Conservation (phyloP, 2,888 invertebrate species). For the Euplexia lucipara region DNA sequence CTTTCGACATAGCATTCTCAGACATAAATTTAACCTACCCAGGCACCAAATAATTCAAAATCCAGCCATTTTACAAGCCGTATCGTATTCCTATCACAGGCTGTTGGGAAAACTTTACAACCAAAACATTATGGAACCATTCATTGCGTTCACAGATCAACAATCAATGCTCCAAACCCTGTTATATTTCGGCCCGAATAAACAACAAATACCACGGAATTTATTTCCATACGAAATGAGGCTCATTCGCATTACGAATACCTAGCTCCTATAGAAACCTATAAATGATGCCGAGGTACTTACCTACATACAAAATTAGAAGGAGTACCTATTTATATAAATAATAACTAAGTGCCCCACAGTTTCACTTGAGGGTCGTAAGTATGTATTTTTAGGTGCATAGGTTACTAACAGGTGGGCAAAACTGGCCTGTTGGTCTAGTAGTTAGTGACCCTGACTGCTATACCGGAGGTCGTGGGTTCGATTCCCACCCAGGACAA, state of each 20-base stretch:
- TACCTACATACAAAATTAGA: too few relatives aligned
- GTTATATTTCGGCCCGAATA: constrained; percentile 39
- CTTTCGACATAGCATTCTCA: neutral
- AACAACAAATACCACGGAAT: constrained; percentile 57
- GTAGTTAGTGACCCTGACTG: too few relatives aligned
- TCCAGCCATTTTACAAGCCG: constrained; percentile 8
- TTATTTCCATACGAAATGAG: constrained; percentile 54
- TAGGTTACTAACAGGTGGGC: too few relatives aligned
- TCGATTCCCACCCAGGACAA: too few relatives aligned
- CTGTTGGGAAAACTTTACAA: constrained; percentile 45
- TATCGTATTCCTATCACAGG: constrained; percentile 15
- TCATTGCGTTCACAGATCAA: constrained; percentile 61
- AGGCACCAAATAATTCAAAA: constrained; percentile 24
- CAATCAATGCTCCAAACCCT: constrained; percentile 38
- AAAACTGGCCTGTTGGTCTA: too few relatives aligned
- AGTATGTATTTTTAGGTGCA: too few relatives aligned
- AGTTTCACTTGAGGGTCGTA: too few relatives aligned
- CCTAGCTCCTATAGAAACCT: neutral
- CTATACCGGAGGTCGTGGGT: too few relatives aligned
- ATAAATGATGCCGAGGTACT: too few relatives aligned
- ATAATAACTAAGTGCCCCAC: too few relatives aligned
- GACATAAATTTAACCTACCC: neutral
- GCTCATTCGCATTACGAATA: constrained; percentile 25
- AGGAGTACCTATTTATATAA: too few relatives aligned
- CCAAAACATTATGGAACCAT: constrained; percentile 49